A percentile compares a stretch with the other conserved stretches of the same genome.
phyloP scores from a whole-genome alignment of 2,797 vertebrate species.

The Nannoperca obscura region DNA sequence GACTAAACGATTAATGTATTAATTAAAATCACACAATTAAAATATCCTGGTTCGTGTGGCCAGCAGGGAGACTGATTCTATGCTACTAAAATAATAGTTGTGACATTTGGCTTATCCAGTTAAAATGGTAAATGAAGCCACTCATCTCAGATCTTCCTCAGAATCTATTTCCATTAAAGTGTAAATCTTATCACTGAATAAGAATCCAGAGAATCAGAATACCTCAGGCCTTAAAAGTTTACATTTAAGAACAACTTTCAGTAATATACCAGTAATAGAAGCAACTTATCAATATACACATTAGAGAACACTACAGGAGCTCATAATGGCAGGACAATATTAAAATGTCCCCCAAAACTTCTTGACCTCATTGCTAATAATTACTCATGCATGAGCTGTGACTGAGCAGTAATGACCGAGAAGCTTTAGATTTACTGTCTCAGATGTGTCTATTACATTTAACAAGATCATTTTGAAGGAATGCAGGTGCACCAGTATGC shows the following conservation, averaged over 20 bases:
- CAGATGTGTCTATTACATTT: background rate
- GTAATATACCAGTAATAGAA: background rate
- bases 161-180: too few species aligned
- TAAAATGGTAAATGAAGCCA: too few species aligned
- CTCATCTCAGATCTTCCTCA: too few species aligned
- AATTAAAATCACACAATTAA: too few species aligned
- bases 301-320: too few species aligned
- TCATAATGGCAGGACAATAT: background rate
- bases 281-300: background rate
- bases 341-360: background rate
- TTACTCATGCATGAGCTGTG: background rate
- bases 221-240: background rate
- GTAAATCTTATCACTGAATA: too few species aligned
- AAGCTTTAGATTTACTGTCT: background rate
- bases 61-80: background rate
- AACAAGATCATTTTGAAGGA: background rate
- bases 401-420: background rate
- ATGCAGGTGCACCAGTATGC: background rate
- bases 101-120: too few species aligned
- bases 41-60: too few species aligned
- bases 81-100: too few species aligned
- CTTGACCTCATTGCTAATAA: background rate
- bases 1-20: too few species aligned
- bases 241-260: background rate
- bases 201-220: too few species aligned